Conservation (phyloP, 2,113 vertebrate species). For the Dicrurus megarhynchus region DNA sequence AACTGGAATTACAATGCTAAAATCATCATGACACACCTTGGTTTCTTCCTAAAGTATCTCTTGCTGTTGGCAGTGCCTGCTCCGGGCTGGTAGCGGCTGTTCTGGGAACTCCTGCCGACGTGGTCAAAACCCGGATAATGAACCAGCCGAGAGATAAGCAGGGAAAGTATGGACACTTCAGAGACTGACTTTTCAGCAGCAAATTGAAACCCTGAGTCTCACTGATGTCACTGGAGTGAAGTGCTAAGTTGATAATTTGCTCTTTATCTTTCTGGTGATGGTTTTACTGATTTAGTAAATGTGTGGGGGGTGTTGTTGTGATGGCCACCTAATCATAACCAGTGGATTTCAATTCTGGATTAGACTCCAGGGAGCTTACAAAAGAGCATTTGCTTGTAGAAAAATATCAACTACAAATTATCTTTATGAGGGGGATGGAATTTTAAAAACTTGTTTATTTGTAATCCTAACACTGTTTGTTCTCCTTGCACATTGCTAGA, state of each 20-base stretch:
- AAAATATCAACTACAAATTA: not conserved
- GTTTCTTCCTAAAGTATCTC: constrained; percentile 2
- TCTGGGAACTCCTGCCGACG: constrained; percentile 84
- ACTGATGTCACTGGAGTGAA: not conserved
- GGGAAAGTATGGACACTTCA: constrained; percentile 65
- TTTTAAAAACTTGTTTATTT: not conserved
- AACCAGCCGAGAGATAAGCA: constrained; percentile 82
- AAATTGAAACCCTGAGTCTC: not conserved
- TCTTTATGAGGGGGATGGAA: not conserved
- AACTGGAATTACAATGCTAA: not conserved
- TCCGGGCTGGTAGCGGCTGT: constrained; percentile 84
- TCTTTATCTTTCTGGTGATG: not conserved
- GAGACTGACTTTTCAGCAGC: not conserved
- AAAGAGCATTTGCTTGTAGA: not conserved
- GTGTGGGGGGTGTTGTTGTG: not conserved
- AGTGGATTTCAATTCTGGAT: not conserved
- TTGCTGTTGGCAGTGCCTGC: constrained; percentile 70
- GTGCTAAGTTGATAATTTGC: not conserved
- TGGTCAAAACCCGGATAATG: constrained; percentile 88
- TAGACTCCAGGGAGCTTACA: not conserved
- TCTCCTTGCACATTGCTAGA: constrained; percentile 56
- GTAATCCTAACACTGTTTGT: not conserved
- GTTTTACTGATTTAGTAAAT: not conserved
- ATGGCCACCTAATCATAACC: not conserved
- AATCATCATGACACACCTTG: not conserved